These are phyloP conservation scores for Agrilus biguttatus DNA, from an alignment of 2,888 invertebrate genomes.

Conservation along the genomic window DNA sequence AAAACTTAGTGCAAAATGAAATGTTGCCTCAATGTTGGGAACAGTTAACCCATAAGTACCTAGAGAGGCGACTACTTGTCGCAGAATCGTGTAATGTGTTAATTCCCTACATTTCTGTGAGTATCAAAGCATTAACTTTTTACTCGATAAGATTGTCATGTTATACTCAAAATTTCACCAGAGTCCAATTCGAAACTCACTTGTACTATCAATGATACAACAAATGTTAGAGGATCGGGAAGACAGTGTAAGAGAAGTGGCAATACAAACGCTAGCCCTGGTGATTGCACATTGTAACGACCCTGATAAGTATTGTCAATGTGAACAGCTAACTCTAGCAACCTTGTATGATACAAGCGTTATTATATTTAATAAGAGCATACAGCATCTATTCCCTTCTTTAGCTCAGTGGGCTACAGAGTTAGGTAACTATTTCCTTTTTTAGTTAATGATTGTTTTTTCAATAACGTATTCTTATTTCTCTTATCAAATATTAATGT, in stretches of 20 bases:
- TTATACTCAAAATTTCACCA: slow-evolving; percentile 17
- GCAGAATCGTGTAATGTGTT: slow-evolving; percentile 53
- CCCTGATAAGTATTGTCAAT: slow-evolving; percentile 45
- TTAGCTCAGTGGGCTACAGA: slow-evolving; percentile 46
- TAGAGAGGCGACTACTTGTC: slow-evolving; percentile 49
- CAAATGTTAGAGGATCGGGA: slow-evolving; percentile 58
- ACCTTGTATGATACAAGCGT: slow-evolving; percentile 42
- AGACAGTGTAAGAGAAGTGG: slow-evolving; percentile 43
- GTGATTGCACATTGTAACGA: slow-evolving; percentile 49
- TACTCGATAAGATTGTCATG: not conserved
- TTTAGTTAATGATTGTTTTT: not conserved
- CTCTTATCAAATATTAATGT: not conserved
- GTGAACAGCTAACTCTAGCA: slow-evolving; percentile 41
- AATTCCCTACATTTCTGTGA: slow-evolving; percentile 47
- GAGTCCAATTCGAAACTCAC: slow-evolving; percentile 47
- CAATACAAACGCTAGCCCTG: slow-evolving; percentile 44
- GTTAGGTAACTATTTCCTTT: slow-evolving; percentile 16
- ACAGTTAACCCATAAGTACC: slow-evolving; percentile 51
- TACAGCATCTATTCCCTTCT: slow-evolving; percentile 43
- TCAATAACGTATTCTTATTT: not conserved
- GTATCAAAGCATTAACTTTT: slow-evolving; percentile 12
- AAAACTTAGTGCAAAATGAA: slow-evolving; percentile 45
- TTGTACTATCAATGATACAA: slow-evolving; percentile 55
- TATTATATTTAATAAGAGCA: slow-evolving; percentile 37
- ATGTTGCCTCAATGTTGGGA: slow-evolving; percentile 60